These are phyloP conservation scores for Patella ulyssiponensis DNA, from an alignment of 2,888 invertebrate genomes.

Conservation along the genomic window DNA sequence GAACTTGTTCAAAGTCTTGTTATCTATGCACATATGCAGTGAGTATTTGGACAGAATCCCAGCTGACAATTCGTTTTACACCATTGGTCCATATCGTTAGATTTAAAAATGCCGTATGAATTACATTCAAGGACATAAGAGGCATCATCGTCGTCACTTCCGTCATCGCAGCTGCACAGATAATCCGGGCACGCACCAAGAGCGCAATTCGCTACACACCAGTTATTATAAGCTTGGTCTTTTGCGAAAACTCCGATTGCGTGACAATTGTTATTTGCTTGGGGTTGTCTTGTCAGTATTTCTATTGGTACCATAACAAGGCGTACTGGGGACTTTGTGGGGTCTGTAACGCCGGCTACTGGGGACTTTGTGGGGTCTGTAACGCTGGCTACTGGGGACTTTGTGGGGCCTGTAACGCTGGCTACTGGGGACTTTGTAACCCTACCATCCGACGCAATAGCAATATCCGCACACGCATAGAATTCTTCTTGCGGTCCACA, in stretches of 20 bases:
- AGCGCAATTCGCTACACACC: neutral
- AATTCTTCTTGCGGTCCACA: conserved; percentile 50
- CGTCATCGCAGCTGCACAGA: neutral
- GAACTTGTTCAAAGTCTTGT: no score
- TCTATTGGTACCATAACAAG: no score
- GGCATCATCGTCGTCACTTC: neutral
- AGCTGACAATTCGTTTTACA: neutral
- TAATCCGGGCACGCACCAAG: neutral
- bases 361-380: no score
- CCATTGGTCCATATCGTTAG: neutral
- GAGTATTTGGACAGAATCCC: neutral
- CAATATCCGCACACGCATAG: conserved; percentile 45
- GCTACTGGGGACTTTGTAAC: neutral
- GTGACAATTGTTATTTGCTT: no score
- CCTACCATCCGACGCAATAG: conserved; percentile 21
- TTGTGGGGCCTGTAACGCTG: neutral
- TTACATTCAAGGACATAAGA: neutral
- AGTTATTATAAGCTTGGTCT: neutral
- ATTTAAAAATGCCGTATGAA: neutral
- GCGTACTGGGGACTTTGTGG: no score
- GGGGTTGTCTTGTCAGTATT: no score
- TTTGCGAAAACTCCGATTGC: no score
- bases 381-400: neutral
- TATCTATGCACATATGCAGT: neutral
- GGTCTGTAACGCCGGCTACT: no score